A percentile compares a stretch with the other conserved stretches of the same genome.
phyloP scores from a whole-genome alignment of 2,888 invertebrate species.

The Drosophila putrida region DNA sequence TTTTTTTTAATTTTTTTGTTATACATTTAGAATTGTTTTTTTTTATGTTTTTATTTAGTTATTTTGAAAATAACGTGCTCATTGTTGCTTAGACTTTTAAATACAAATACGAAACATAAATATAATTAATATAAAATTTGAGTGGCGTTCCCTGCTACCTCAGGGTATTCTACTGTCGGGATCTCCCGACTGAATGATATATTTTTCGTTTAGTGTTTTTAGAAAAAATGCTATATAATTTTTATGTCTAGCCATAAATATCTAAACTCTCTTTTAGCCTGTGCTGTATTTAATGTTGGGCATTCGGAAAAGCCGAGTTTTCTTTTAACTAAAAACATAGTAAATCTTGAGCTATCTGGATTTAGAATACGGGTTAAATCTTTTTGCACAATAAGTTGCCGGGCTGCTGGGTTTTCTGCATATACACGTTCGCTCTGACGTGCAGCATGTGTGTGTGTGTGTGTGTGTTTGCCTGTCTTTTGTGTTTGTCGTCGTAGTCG shows the following conservation, averaged over 20 bases:
- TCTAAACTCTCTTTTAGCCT: neutral
- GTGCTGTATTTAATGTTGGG: neutral
- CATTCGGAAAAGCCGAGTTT: neutral
- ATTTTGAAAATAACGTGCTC: too few species aligned
- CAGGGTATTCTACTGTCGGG: too few species aligned
- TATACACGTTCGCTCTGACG: constrained; percentile 24
- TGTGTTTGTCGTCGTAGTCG: neutral
- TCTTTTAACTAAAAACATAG: neutral
- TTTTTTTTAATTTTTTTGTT: too few species aligned
- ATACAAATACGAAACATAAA: too few species aligned
- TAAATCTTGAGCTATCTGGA: constrained; percentile 12
- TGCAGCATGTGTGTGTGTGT: constrained; percentile 9
- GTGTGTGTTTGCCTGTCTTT: constrained; percentile 27
- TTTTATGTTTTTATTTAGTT: too few species aligned
- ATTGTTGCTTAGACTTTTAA: too few species aligned
- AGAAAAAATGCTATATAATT: neutral
- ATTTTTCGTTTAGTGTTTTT: neutral
- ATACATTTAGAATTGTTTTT: too few species aligned
- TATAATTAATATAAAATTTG: too few species aligned
- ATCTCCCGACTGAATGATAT: too few species aligned
- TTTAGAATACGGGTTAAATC: constrained; percentile 62
- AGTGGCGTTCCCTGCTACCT: too few species aligned
- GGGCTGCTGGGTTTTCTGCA: constrained; percentile 56
- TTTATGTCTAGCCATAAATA: neutral
- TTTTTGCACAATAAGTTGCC: constrained; percentile 55